phyloP scores from a whole-genome alignment of 2,888 invertebrate genomes.

The Colostygia pectinataria region DNA sequence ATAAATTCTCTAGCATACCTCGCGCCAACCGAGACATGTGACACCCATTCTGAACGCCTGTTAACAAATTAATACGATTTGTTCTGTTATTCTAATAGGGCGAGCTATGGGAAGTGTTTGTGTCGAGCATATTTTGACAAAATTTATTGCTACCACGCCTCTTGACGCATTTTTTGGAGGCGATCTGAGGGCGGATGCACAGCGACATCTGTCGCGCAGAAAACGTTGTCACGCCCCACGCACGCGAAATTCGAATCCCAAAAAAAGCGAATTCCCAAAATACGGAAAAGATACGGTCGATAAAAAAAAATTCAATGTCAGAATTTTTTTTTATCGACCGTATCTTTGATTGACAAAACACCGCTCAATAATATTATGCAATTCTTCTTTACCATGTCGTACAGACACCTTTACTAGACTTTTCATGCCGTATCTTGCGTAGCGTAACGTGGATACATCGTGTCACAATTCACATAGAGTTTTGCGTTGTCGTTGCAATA shows the following conservation, averaged over 20 bases:
- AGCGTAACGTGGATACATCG: too few species aligned
- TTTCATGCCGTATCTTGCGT: too few species aligned
- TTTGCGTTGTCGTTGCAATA: too few species aligned
- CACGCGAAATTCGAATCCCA: slow-evolving; percentile 45
- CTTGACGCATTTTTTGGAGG: slow-evolving; percentile 62
- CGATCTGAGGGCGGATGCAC: slow-evolving; percentile 65
- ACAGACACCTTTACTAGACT: too few species aligned
- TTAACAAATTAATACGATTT: slow-evolving; percentile 82
- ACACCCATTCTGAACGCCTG: slow-evolving; percentile 76
- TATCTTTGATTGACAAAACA: background rate
- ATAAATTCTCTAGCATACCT: slow-evolving; percentile 66
- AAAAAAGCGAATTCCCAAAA: slow-evolving; percentile 60
- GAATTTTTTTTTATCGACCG: slow-evolving; percentile 29
- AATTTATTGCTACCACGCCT: slow-evolving; percentile 82
- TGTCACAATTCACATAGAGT: too few species aligned
- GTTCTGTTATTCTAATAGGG: slow-evolving; percentile 82
- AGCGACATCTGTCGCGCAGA: slow-evolving; percentile 73
- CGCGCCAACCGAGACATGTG: slow-evolving; percentile 66
- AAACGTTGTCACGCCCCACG: slow-evolving; percentile 66
- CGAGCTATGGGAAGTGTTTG: slow-evolving; percentile 77
- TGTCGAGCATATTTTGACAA: slow-evolving; percentile 81
- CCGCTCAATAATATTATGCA: too few species aligned
- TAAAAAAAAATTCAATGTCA: too few species aligned
- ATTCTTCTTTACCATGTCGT: too few species aligned
- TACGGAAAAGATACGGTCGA: too few species aligned